phyloP scores from a whole-genome alignment of 2,797 vertebrate species.

The Helicolenus hilgendorfi region DNA sequence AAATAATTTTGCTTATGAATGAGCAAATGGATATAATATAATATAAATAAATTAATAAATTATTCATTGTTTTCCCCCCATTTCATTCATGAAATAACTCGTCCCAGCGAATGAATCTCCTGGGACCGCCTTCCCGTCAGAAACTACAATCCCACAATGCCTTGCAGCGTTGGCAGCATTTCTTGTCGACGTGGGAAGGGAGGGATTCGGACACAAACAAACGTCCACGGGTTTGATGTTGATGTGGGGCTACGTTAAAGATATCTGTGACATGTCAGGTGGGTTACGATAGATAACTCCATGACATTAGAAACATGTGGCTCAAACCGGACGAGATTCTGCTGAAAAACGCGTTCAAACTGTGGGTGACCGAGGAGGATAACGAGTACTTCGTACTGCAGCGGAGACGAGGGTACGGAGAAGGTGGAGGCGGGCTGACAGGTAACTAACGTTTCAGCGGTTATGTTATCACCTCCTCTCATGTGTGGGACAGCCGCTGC shows the following conservation, averaged over 20 bases:
- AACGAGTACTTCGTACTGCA: slow-evolving; percentile 97
- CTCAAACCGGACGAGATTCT: slow-evolving; percentile 97
- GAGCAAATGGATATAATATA: not conserved
- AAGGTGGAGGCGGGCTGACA: slow-evolving; percentile 95
- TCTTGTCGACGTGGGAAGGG: slow-evolving; percentile 92
- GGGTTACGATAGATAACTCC: slow-evolving; percentile 47
- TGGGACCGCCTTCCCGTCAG: not conserved
- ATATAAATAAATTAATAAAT: not conserved
- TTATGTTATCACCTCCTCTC: not conserved
- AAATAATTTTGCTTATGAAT: not conserved
- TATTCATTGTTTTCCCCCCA: too few relatives aligned
- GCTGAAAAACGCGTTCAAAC: slow-evolving; percentile 96
- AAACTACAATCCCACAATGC: slow-evolving; percentile 92
- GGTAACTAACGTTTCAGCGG: slow-evolving; percentile 88
- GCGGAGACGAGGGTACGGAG: slow-evolving; percentile 94
- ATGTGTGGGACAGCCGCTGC: not conserved
- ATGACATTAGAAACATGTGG: slow-evolving; percentile 92
- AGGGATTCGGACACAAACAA: slow-evolving; percentile 85
- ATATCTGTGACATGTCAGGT: slow-evolving; percentile 79
- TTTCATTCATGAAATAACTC: slow-evolving; percentile 17
- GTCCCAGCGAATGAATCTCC: not conserved
- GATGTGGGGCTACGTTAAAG: slow-evolving; percentile 64
- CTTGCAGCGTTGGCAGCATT: slow-evolving; percentile 73
- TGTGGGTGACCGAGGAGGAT: slow-evolving; percentile 96
- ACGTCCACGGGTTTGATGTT: slow-evolving; percentile 81